Evolutionary conservation across 2,888 invertebrate species (phyloP), one percentile per base, ranked within the genome.

Genomic region (Elegia similella): DNA sequence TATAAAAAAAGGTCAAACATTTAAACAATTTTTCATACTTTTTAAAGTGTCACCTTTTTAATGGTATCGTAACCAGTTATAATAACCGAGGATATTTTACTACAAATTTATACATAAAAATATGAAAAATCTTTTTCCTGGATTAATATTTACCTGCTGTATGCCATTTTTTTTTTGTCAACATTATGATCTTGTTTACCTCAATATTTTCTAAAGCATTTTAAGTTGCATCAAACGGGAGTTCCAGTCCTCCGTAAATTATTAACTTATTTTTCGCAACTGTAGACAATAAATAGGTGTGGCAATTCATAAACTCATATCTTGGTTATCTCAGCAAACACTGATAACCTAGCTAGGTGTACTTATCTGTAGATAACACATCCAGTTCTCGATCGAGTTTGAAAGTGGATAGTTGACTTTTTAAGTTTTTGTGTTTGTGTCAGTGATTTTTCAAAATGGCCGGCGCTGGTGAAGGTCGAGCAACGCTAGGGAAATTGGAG

Each of bases 401-500:
- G 80, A 68, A 82, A 72, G 74, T 74, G 76, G 81, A 74, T 80
- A 75, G 61, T 64, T 62, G 64, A 65, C 59, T 60, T 63, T 63
- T 61, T 43, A 55, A 67, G 59, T 68, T 63, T 55, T 29, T 60
- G 66, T 62, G 64, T 68, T 65, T 68, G 72, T 73, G 69, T 52
- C 62, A 65, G 67, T 68, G 72, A 23, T 77, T 62, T 70, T 80
- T 83, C 84, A 82, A 78, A 75, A 94, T 93, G 93, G 93, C 92
- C 44, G 93, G 92, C 61, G 87, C 86, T 60, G 93, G 93, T 48
- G 82, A 88, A 61, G 93, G 93, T 57, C 84, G 42, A 29, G 38
- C 88, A 58, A 91, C 88, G 2, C 88, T 91, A 30, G 92, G 92
- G 52, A 94, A 94, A 75, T 86, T 96, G 73, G 96, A 96, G 78